A percentile compares a stretch with the other conserved stretches of the same genome.
phyloP scores from a whole-genome alignment of 2,113 vertebrate genomes.

The Heptranchias perlo region DNA sequence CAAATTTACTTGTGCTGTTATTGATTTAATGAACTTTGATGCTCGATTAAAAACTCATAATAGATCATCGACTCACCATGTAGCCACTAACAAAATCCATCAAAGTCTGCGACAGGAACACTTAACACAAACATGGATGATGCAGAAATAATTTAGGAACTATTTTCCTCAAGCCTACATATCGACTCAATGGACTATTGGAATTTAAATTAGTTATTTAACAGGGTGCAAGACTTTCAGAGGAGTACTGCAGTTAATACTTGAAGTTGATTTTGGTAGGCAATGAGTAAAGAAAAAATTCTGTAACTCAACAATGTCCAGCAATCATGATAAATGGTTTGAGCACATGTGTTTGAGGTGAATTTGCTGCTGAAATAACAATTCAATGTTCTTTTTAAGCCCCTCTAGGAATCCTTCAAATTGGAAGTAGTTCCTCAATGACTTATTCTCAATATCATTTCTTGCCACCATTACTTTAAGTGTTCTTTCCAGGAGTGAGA shows the following conservation, averaged over 20 bases:
- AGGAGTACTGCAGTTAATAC: background rate
- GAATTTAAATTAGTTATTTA: background rate
- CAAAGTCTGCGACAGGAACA: background rate
- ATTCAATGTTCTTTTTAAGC: background rate
- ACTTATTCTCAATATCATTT: background rate
- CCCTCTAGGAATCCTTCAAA: background rate
- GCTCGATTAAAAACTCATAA: background rate
- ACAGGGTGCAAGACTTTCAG: background rate
- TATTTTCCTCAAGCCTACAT: background rate
- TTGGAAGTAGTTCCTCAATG: background rate
- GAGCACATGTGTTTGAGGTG: background rate
- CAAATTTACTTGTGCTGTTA: background rate
- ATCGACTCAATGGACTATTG: background rate
- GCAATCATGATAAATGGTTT: background rate
- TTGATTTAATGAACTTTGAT: background rate
- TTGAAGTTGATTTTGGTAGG: background rate
- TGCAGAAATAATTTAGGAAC: background rate
- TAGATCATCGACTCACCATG: background rate
- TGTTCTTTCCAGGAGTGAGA: background rate
- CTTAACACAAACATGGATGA: background rate
- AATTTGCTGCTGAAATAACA: background rate
- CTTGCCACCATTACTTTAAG: background rate
- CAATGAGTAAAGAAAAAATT: background rate
- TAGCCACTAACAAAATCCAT: too few species aligned
- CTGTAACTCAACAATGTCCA: background rate